phyloP scores from a whole-genome alignment of 2,888 invertebrate species.

The Lapara coniferarum region DNA sequence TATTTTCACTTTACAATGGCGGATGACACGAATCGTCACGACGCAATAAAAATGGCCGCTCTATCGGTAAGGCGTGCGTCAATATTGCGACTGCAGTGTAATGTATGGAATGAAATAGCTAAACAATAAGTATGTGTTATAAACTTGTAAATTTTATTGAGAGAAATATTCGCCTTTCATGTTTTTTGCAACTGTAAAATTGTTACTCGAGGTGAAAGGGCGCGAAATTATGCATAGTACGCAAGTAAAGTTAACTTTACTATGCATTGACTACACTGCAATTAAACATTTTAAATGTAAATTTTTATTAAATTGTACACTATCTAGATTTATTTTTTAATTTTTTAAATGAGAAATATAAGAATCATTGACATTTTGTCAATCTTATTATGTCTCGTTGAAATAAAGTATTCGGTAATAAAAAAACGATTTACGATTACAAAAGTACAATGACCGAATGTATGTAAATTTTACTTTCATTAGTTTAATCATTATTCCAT shows the following conservation, averaged over 20 bases:
- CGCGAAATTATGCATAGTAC: constrained; percentile 72
- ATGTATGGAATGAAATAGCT: constrained; percentile 22
- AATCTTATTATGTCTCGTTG: constrained; percentile 55
- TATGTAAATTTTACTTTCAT: constrained; percentile 30
- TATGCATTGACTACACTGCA: constrained; percentile 28
- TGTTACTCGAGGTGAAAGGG: constrained; percentile 69
- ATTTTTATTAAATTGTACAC: not conserved
- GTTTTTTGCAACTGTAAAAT: not conserved
- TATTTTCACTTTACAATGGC: constrained; percentile 77
- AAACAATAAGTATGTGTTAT: constrained; percentile 4
- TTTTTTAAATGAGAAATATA: constrained; percentile 9
- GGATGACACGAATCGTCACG: constrained; percentile 83
- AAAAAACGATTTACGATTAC: constrained; percentile 28
- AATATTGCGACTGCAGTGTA: constrained; percentile 60
- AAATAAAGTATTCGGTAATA: constrained; percentile 24
- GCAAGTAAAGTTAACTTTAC: constrained; percentile 43
- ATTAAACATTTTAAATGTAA: not conserved
- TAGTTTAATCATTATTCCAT: constrained; percentile 34
- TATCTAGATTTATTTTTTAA: not conserved
- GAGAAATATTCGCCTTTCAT: not conserved
- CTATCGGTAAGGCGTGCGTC: constrained; percentile 82
- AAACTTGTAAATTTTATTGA: not conserved
- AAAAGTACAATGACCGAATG: not conserved
- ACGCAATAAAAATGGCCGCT: constrained; percentile 84
- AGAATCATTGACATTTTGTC: constrained; percentile 64